Evolutionary conservation across 2,888 invertebrate genomes (phyloP).

Genomic region (Tromatobia lineatoria): DNA sequence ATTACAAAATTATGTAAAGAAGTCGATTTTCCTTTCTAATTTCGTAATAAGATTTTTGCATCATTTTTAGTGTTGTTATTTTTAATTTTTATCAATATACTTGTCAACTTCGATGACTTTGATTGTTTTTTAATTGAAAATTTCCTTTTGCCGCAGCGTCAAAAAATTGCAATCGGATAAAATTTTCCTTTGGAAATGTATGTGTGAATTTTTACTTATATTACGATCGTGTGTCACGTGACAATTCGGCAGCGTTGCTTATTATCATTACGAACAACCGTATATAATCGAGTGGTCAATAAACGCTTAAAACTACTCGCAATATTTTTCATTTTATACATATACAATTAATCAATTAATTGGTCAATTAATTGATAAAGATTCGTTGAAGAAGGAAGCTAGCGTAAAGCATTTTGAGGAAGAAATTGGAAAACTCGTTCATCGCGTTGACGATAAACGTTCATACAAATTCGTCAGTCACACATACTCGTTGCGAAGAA

Average conservation of each 20-base stretch:
- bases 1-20: too few species aligned
- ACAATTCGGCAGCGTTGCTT: constrained; percentile 28
- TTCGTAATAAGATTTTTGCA: too few species aligned
- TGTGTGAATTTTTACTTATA: too few species aligned
- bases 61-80: too few species aligned
- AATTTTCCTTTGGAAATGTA: too few species aligned
- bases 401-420: constrained; percentile 50
- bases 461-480: constrained; percentile 31
- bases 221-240: constrained; percentile 12
- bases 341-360: constrained; percentile 31
- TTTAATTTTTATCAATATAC: too few species aligned
- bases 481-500: constrained; percentile 36
- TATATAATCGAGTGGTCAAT: constrained; percentile 16
- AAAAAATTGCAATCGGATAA: too few species aligned
- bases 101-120: too few species aligned
- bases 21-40: too few species aligned
- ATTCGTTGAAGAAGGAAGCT: constrained; percentile 65
- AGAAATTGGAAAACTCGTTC: constrained; percentile 37
- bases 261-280: constrained; percentile 3
- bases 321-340: constrained; percentile 18
- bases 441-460: constrained; percentile 20
- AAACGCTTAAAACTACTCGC: constrained; percentile 9
- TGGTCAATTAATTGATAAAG: constrained; percentile 39
- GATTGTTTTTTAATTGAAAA: too few species aligned
- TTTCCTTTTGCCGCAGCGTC: too few species aligned